A percentile compares a stretch with the other conserved stretches of the same genome.
These are phyloP conservation scores for Drosophila rubida DNA, from an alignment of 2,888 invertebrate species.

Conservation along the genomic window DNA sequence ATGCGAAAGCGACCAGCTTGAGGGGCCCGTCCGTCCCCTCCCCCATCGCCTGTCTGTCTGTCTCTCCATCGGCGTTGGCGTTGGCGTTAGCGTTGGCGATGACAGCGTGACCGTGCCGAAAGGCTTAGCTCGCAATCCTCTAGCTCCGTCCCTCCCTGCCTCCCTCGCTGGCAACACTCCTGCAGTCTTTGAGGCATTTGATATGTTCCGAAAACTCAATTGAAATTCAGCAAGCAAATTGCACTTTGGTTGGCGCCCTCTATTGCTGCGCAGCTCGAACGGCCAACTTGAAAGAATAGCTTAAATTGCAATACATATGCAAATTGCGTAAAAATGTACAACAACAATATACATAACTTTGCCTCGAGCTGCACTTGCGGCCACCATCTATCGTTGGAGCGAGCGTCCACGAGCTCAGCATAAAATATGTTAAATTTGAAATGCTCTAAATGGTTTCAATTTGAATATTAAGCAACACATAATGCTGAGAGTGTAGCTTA, in stretches of 20 bases:
- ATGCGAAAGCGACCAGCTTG: constrained; percentile 21
- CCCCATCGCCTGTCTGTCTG: too few relatives aligned
- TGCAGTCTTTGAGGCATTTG: constrained; percentile 15
- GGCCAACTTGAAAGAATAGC: neutral
- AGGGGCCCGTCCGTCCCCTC: neutral
- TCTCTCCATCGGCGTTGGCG: neutral
- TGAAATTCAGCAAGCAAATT: constrained; percentile 41
- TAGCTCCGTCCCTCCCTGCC: neutral
- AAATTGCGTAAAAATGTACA: constrained; percentile 9
- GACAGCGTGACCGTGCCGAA: constrained; percentile 43
- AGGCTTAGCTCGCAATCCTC: constrained; percentile 29
- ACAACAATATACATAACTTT: constrained; percentile 6
- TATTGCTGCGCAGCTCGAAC: constrained; percentile 12
- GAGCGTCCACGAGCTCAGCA: neutral
- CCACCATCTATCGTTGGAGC: constrained; percentile 9
- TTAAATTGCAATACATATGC: constrained; percentile 31
- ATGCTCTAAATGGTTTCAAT: neutral
- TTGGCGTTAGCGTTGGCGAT: constrained; percentile 19
- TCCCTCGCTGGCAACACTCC: neutral
- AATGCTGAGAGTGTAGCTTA: neutral
- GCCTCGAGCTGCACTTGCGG: neutral
- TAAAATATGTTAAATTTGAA: neutral
- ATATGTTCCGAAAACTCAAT: constrained; percentile 23
- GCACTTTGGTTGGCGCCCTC: constrained; percentile 28
- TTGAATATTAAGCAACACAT: neutral